Conservation (phyloP, 1,140 invertebrate genomes). For the Tachypleus tridentatus region DNA sequence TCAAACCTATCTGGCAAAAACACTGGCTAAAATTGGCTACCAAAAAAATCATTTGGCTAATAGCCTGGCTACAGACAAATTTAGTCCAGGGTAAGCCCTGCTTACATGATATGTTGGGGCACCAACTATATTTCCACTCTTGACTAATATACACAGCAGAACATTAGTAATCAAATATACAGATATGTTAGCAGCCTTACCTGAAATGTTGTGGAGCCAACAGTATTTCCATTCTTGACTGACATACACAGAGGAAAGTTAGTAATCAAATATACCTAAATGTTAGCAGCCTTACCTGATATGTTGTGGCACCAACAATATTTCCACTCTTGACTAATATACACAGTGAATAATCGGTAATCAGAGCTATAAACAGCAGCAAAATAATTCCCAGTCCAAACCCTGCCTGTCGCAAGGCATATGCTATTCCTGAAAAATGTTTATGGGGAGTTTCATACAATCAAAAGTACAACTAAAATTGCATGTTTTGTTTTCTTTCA, state of each 20-base stretch:
- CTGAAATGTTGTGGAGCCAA: no score
- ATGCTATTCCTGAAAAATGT: constrained; percentile 55
- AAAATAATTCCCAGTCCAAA: constrained; percentile 61
- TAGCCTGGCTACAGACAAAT: no score
- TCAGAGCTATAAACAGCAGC: constrained; percentile 55
- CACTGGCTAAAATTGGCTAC: no score
- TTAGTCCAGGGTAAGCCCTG: no score
- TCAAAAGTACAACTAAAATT: neutral
- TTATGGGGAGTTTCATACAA: neutral
- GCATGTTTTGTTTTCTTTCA: neutral
- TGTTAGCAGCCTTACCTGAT: constrained; percentile 45
- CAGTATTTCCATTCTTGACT: neutral
- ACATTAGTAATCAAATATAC: constrained; percentile 72
- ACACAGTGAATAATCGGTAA: constrained; percentile 74
- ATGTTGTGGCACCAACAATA: constrained; percentile 65
- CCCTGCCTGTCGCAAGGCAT: constrained; percentile 65
- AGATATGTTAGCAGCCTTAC: no score
- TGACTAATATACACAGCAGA: constrained; percentile 70
- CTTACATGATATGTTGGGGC: no score
- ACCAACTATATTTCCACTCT: no score
- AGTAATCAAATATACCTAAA: neutral
- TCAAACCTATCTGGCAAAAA: no score
- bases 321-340: constrained; percentile 67
- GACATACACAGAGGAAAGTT: neutral
- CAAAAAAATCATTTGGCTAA: no score